Percentiles rank a stretch among this genome's conserved stretches.
Evolutionary conservation across 2,888 invertebrate species (phyloP).

Genomic region (Synanthedon tipuliformis): DNA sequence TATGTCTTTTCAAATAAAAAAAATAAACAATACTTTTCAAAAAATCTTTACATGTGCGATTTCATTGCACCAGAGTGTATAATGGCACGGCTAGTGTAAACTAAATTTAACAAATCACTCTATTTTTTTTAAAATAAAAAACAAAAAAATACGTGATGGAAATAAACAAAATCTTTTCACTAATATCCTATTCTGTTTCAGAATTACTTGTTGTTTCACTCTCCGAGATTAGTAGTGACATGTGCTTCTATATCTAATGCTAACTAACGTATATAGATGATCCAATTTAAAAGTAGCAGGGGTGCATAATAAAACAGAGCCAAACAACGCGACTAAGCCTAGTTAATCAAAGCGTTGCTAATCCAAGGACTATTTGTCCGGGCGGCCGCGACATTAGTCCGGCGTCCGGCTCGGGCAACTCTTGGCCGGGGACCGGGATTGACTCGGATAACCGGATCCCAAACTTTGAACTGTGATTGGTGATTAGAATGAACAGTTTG

Average conservation of each 20-base stretch:
- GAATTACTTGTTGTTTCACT: too few species aligned
- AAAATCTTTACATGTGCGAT: too few species aligned
- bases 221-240: too few species aligned
- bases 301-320: constrained; percentile 53
- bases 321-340: constrained; percentile 36
- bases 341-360: constrained; percentile 16
- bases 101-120: too few species aligned
- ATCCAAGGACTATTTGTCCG: constrained; percentile 8
- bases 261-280: neutral
- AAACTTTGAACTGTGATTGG: constrained; percentile 6
- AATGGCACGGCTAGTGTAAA: too few species aligned
- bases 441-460: constrained; percentile 2
- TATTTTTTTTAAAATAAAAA: too few species aligned
- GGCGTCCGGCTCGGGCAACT: constrained; percentile 1
- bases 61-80: too few species aligned
- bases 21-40: too few species aligned
- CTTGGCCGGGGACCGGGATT: neutral
- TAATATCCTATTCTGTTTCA: too few species aligned
- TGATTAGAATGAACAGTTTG: constrained; percentile 2
- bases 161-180: too few species aligned
- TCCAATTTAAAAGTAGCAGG: constrained; percentile 29
- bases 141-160: too few species aligned
- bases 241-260: neutral
- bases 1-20: too few species aligned
- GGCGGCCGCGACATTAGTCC: constrained; percentile 8